Evolutionary conservation across 2,888 invertebrate genomes (phyloP).

Genomic region (Troilus luridus): DNA sequence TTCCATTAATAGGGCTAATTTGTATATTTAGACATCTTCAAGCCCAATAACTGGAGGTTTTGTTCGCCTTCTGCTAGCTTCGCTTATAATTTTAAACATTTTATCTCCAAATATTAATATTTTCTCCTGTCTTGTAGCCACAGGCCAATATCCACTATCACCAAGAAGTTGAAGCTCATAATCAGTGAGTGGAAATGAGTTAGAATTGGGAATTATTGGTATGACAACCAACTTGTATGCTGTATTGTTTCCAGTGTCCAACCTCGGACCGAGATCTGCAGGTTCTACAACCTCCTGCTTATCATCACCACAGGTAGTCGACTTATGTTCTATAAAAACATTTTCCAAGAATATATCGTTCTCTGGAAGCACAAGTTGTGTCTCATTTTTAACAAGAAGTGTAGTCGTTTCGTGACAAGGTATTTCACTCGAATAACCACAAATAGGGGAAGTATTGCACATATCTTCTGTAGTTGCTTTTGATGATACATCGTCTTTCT

Average conservation of each 20-base stretch:
- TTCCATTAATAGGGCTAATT: not conserved
- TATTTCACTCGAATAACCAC: not conserved
- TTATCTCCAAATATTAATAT: conserved; percentile 49
- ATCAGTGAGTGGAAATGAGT: conserved; percentile 30
- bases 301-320: not conserved
- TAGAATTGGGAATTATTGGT: conserved; percentile 5
- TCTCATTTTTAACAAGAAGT: not conserved
- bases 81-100: conserved; percentile 44
- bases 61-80: conserved; percentile 47
- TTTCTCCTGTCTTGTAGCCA: not conserved
- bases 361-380: not conserved
- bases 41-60: conserved; percentile 48
- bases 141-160: conserved; percentile 36
- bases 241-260: conserved; percentile 27
- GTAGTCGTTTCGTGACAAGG: not conserved
- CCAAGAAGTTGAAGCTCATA: conserved; percentile 42
- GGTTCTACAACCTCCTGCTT: conserved; percentile 4
- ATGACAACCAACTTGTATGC: conserved; percentile 27
- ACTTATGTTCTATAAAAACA: not conserved
- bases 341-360: not conserved
- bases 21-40: conserved; percentile 14
- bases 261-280: conserved; percentile 50
- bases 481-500: not conserved
- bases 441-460: not conserved
- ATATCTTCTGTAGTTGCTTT: not conserved